phyloP scores from a whole-genome alignment of 2,888 invertebrate species.

The Papilio gigon region DNA sequence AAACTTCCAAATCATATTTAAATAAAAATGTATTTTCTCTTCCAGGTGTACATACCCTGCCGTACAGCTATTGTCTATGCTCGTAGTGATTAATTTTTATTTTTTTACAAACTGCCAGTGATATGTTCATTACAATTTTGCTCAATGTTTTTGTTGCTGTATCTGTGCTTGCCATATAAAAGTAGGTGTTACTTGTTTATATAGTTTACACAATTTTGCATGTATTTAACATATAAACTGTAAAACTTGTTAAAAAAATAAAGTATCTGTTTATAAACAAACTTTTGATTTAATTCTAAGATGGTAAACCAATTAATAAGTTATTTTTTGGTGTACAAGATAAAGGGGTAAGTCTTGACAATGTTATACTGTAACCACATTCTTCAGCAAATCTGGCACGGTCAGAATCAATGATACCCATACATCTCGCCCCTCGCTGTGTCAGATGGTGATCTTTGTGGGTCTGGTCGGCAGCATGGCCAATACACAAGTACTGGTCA shows the following conservation, averaged over 20 bases:
- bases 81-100: slow-evolving; percentile 46
- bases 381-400: slow-evolving; percentile 89
- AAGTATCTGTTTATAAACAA: slow-evolving; percentile 42
- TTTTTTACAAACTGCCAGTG: slow-evolving; percentile 10
- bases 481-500: slow-evolving; percentile 89
- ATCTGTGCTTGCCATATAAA: slow-evolving; percentile 24
- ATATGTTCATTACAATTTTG: slow-evolving; percentile 24
- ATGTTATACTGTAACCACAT: slow-evolving; percentile 87
- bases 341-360: slow-evolving; percentile 89
- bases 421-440: slow-evolving; percentile 90
- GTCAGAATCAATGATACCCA: slow-evolving; percentile 95
- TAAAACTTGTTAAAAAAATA: slow-evolving; percentile 45
- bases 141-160: slow-evolving; percentile 31
- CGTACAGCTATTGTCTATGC: slow-evolving; percentile 87
- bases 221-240: slow-evolving; percentile 40
- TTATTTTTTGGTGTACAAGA: slow-evolving; percentile 97
- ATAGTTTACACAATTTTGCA: slow-evolving; percentile 8
- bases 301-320: slow-evolving; percentile 86
- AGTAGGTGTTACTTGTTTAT: slow-evolving; percentile 12
- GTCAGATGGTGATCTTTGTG: slow-evolving; percentile 88
- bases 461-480: slow-evolving; percentile 96
- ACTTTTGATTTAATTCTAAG: slow-evolving; percentile 48
- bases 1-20: slow-evolving; percentile 6
- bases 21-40: slow-evolving; percentile 51
- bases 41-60: slow-evolving; percentile 88